Conservation (phyloP, 2,113 vertebrate genomes). For the Antechinus flavipes region DNA sequence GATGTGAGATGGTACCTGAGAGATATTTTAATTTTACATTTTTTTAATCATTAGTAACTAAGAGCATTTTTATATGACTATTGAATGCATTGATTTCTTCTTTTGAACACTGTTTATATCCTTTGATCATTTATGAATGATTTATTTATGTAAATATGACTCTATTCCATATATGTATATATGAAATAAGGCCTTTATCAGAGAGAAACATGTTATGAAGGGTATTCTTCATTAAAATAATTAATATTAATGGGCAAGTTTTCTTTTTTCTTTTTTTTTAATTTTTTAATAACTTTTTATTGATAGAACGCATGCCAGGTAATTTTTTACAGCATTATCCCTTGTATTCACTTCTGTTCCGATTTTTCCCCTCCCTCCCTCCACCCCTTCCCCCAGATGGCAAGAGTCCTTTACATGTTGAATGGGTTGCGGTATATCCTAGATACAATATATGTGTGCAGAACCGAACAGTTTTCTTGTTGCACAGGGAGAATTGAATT, state of each 20-base stretch:
- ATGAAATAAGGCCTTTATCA: background rate
- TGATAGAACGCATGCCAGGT: too few species aligned
- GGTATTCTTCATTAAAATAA: background rate
- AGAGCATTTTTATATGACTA: background rate
- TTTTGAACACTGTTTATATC: background rate
- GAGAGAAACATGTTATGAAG: background rate
- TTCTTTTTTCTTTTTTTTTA: background rate
- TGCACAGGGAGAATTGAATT: too few species aligned
- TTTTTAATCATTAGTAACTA: background rate
- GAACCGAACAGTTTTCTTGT: too few species aligned
- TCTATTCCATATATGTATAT: background rate
- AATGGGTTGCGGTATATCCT: too few species aligned
- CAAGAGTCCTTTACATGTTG: too few species aligned
- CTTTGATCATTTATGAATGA: background rate
- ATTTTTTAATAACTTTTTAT: too few species aligned
- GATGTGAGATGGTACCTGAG: background rate
- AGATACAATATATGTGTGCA: too few species aligned
- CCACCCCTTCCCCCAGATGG: too few species aligned
- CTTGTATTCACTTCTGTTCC: too few species aligned
- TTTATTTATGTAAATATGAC: background rate
- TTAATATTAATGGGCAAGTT: background rate
- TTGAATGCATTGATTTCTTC: background rate
- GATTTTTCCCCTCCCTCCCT: too few species aligned
- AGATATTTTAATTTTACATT: background rate
- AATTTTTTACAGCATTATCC: too few species aligned